Evolutionary conservation across 2,888 invertebrate genomes (phyloP).

Genomic region (Cantharis flavilabris): DNA sequence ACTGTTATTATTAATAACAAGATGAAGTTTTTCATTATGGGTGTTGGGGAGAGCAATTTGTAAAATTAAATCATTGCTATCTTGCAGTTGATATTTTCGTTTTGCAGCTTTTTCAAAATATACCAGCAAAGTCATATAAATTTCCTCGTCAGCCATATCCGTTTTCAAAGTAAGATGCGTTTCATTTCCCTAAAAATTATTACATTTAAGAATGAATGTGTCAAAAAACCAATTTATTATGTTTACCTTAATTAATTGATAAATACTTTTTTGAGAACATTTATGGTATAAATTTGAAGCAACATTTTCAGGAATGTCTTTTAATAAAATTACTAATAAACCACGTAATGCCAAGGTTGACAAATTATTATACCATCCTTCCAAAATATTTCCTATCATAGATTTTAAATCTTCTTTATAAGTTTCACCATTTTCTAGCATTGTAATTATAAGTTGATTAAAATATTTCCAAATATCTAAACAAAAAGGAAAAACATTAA

Average conservation of each 20-base stretch:
- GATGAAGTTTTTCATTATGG: neutral
- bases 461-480: conserved; percentile 8
- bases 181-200: conserved; percentile 29
- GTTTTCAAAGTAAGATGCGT: conserved; percentile 22
- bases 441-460: neutral
- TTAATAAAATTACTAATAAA: conserved; percentile 4
- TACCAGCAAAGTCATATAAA: conserved; percentile 25
- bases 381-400: neutral
- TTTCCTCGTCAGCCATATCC: conserved; percentile 27
- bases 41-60: neutral
- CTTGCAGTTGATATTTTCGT: conserved; percentile 13
- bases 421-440: neutral
- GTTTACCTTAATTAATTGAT: conserved; percentile 1
- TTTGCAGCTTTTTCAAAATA: conserved; percentile 26
- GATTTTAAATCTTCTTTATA: neutral
- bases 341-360: neutral
- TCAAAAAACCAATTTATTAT: neutral
- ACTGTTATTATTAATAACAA: conserved; percentile 6
- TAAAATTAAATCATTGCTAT: neutral
- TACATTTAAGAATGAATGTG: neutral
- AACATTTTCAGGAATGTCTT: neutral
- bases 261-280: conserved; percentile 4
- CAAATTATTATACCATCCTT: conserved; percentile 10
- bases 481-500: neutral
- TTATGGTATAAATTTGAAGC: neutral